Evolutionary conservation across 2,888 invertebrate species (phyloP).

Genomic region (Cephus rjabovi): DNA sequence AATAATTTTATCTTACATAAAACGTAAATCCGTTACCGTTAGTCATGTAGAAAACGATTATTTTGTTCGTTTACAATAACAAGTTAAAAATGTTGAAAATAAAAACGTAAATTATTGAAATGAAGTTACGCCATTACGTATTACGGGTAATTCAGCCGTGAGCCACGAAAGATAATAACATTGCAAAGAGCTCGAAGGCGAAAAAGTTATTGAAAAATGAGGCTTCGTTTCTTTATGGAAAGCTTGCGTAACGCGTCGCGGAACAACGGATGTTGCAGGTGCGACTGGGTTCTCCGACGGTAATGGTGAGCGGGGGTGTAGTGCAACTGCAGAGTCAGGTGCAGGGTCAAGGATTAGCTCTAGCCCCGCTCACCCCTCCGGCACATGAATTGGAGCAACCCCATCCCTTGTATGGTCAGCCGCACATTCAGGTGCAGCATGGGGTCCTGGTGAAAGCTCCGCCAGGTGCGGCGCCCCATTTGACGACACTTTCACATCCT

Average conservation of each 20-base stretch:
- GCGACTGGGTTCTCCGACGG: constrained; percentile 55
- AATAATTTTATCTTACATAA: not conserved
- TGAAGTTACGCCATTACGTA: not conserved
- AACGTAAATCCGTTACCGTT: not conserved
- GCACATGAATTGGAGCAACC: constrained; percentile 70
- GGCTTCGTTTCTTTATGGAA: not conserved
- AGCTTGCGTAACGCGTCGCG: constrained; percentile 28
- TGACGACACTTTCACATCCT: constrained; percentile 70
- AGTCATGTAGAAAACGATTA: not conserved
- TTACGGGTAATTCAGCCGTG: not conserved
- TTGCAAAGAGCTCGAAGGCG: not conserved
- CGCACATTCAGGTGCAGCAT: constrained; percentile 60
- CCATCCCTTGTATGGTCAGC: constrained; percentile 60
- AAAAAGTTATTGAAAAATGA: not conserved
- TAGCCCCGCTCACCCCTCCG: constrained; percentile 72
- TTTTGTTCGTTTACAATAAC: not conserved
- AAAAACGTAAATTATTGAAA: not conserved
- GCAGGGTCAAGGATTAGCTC: constrained; percentile 45
- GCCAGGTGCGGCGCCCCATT: constrained; percentile 55
- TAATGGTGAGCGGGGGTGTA: constrained; percentile 55
- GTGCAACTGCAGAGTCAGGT: constrained; percentile 52
- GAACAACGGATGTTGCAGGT: constrained; percentile 45
- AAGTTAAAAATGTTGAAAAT: not conserved
- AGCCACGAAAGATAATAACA: not conserved
- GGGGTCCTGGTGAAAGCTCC: constrained; percentile 64